These are phyloP conservation scores for Drosophila baimaii DNA, from an alignment of 1,140 invertebrate genomes.

Conservation along the genomic window DNA sequence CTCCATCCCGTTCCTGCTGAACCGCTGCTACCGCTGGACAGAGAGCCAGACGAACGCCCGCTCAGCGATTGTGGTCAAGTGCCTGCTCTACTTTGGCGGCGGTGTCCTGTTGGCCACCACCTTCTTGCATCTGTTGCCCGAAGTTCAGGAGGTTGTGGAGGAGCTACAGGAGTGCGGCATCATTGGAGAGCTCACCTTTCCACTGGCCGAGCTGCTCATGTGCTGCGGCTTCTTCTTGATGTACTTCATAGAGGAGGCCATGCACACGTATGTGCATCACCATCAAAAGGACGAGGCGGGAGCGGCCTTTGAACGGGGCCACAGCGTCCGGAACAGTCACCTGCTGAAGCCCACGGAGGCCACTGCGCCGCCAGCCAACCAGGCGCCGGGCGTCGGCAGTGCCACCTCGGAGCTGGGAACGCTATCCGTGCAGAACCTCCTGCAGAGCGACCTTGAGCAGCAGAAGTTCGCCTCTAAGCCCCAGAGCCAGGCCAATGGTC, in stretches of 20 bases:
- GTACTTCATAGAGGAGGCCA: slow-evolving; percentile 93
- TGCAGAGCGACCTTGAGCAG: slow-evolving; percentile 67
- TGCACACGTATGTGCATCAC: slow-evolving; percentile 88
- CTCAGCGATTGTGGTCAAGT: slow-evolving; percentile 85
- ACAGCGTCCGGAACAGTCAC: slow-evolving; percentile 75
- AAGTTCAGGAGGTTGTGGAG: slow-evolving; percentile 90
- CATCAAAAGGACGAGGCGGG: slow-evolving; percentile 79
- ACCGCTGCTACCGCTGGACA: slow-evolving; percentile 87
- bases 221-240: slow-evolving; percentile 93
- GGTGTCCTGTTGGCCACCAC: slow-evolving; percentile 96
- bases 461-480: slow-evolving; percentile 63
- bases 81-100: slow-evolving; percentile 94
- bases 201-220: slow-evolving; percentile 89
- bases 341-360: slow-evolving; percentile 55
- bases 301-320: slow-evolving; percentile 77
- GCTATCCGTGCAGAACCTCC: slow-evolving; percentile 65
- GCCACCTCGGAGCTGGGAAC: slow-evolving; percentile 30
- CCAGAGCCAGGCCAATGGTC: slow-evolving; percentile 30
- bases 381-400: background rate
- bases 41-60: slow-evolving; percentile 84
- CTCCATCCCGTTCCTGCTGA: slow-evolving; percentile 88
- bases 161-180: slow-evolving; percentile 85
- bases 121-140: slow-evolving; percentile 95
- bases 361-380: background rate
- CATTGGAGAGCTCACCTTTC: slow-evolving; percentile 86